Conservation (phyloP, 2,797 vertebrate species). For the Bovichtus diacanthus region DNA sequence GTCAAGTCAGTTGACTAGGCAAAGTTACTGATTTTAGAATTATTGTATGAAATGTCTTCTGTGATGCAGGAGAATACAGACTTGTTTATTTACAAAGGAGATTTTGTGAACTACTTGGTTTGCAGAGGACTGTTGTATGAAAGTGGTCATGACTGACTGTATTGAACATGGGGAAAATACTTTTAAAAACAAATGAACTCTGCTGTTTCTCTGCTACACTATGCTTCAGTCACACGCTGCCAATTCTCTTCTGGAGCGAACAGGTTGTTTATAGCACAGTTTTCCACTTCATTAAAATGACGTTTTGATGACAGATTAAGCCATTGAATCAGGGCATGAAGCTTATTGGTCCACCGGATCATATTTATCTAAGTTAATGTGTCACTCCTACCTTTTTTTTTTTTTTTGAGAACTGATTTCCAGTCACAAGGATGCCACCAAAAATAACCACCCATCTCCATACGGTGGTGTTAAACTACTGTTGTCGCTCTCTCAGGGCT, state of each 20-base stretch:
- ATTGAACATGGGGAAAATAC: conserved; percentile 12
- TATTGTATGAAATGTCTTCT: conserved; percentile 43
- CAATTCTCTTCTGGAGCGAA: conserved; percentile 30
- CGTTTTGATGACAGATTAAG: conserved; percentile 16
- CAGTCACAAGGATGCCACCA: conserved; percentile 41
- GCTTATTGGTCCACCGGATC: conserved; percentile 39
- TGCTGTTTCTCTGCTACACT: conserved; percentile 23
- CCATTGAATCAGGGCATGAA: conserved; percentile 43
- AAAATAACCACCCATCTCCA: conserved; percentile 31
- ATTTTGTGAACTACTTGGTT: conserved; percentile 49
- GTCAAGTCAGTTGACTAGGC: conserved; percentile 43
- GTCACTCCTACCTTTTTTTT: conserved; percentile 32
- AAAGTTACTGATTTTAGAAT: conserved; percentile 45
- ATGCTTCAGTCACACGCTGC: conserved; percentile 26
- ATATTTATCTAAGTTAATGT: conserved; percentile 31
- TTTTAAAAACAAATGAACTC: background rate
- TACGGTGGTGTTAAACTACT: conserved; percentile 41
- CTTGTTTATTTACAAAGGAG: conserved; percentile 37
- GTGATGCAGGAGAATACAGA: conserved; percentile 22
- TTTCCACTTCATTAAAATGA: conserved; percentile 11
- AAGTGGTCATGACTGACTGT: conserved; percentile 13
- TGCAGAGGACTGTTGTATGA: conserved; percentile 33
- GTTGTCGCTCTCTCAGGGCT: conserved; percentile 67
- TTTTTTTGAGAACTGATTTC: conserved; percentile 34
- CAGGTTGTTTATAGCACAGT: conserved; percentile 26